phyloP scores from a whole-genome alignment of 2,797 vertebrate species.

The Falco novaeseelandiae region DNA sequence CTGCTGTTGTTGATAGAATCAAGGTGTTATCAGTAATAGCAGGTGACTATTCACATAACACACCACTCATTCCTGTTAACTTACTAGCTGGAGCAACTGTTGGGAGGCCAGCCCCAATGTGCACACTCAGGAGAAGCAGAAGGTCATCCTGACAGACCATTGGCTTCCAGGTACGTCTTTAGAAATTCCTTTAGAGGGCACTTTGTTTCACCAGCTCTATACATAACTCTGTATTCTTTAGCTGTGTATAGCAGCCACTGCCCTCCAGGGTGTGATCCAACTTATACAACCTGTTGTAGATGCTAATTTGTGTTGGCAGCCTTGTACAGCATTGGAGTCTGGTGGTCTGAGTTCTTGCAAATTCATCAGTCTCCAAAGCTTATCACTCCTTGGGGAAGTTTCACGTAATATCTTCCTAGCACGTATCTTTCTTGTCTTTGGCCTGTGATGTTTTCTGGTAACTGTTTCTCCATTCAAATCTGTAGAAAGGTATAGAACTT shows the following conservation, averaged over 20 bases:
- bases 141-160: not conserved
- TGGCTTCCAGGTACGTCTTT: not conserved
- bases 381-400: not conserved
- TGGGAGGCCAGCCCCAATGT: not conserved
- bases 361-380: not conserved
- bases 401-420: not conserved
- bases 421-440: not conserved
- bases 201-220: not conserved
- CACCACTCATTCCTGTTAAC: not conserved
- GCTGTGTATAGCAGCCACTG: not conserved
- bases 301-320: not conserved
- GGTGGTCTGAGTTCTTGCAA: not conserved
- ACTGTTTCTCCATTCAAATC: not conserved
- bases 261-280: constrained; percentile 11
- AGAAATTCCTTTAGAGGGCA: not conserved
- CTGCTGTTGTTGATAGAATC: not conserved
- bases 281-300: constrained; percentile 1
- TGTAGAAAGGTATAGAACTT: not conserved
- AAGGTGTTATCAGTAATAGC: not conserved
- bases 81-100: not conserved
- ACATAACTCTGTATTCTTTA: not conserved
- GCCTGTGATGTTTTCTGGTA: not conserved
- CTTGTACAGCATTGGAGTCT: not conserved
- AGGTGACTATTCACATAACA: not conserved
- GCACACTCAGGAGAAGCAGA: not conserved